Conservation (phyloP, 2,797 vertebrate species). For the Parauchenoglanis punctatus region DNA sequence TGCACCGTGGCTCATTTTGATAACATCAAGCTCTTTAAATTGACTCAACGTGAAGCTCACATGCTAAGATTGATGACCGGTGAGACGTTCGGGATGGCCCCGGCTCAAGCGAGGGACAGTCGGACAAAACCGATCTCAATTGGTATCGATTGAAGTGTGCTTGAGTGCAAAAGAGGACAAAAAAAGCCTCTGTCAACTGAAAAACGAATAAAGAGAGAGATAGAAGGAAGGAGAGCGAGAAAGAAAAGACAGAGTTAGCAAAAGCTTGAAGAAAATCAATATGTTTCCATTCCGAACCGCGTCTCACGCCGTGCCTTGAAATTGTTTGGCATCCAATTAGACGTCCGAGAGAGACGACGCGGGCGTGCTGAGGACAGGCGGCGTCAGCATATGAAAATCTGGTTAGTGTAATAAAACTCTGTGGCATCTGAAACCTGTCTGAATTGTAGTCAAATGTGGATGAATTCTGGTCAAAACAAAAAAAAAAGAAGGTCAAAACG, state of each 20-base stretch:
- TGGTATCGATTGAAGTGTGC: constrained; percentile 40
- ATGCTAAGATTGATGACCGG: constrained; percentile 26
- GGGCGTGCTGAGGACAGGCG: constrained; percentile 13
- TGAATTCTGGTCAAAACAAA: not conserved
- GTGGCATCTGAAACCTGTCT: not conserved
- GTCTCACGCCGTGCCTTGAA: constrained; percentile 24
- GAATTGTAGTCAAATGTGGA: not conserved
- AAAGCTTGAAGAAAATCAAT: constrained; percentile 47
- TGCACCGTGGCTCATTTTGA: not conserved
- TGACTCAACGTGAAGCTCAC: constrained; percentile 5
- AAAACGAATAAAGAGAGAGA: constrained; percentile 1
- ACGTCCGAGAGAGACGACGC: constrained; percentile 12
- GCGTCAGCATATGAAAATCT: constrained; percentile 24
- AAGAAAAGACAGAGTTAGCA: not conserved
- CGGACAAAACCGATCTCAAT: constrained; percentile 30
- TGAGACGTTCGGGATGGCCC: not conserved
- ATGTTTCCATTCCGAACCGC: constrained; percentile 25
- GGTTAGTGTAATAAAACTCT: not conserved
- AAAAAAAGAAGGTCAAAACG: not conserved
- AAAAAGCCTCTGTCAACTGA: constrained; percentile 30
- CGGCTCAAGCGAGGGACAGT: not conserved
- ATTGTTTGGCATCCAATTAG: constrained; percentile 46
- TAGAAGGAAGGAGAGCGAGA: not conserved
- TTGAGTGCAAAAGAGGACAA: constrained; percentile 44
- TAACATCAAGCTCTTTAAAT: constrained; percentile 1